Percentiles rank a stretch among this genome's conserved stretches.
These are phyloP conservation scores for Corapipo altera DNA, from an alignment of 2,113 vertebrate genomes.

Conservation along the genomic window DNA sequence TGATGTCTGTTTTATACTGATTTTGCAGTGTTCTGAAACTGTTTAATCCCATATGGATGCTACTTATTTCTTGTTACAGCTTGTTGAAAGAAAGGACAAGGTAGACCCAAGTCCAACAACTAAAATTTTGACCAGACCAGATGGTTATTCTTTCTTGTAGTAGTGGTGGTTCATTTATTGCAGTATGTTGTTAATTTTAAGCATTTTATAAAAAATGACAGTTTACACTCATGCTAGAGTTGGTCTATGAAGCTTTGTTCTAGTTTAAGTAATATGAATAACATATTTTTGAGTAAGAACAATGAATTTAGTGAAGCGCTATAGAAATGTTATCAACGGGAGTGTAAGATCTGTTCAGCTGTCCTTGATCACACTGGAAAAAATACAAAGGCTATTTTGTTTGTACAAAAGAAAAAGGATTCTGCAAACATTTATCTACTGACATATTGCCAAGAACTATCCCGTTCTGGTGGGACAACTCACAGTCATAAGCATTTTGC, in stretches of 20 bases:
- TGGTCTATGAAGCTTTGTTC: background rate
- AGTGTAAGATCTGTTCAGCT: background rate
- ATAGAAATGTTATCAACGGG: background rate
- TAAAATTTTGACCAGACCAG: background rate
- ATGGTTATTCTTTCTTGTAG: background rate
- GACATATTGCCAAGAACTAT: background rate
- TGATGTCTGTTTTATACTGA: background rate
- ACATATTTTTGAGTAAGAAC: background rate
- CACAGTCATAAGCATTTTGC: background rate
- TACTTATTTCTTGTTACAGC: background rate
- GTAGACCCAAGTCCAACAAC: background rate
- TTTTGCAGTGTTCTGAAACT: background rate
- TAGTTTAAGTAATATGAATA: background rate
- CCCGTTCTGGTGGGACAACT: background rate
- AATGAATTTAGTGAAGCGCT: background rate
- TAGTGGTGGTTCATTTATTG: background rate
- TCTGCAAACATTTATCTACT: background rate
- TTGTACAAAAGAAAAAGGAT: background rate
- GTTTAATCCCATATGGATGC: background rate
- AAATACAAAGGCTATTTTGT: background rate
- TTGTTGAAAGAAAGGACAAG: background rate
- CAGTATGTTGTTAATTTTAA: background rate
- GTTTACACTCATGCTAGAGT: background rate
- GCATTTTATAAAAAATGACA: background rate
- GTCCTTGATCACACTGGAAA: background rate